Base-by-base conservation (phyloP, 2,888 invertebrate species). In the Drosophila affinis region DNA sequence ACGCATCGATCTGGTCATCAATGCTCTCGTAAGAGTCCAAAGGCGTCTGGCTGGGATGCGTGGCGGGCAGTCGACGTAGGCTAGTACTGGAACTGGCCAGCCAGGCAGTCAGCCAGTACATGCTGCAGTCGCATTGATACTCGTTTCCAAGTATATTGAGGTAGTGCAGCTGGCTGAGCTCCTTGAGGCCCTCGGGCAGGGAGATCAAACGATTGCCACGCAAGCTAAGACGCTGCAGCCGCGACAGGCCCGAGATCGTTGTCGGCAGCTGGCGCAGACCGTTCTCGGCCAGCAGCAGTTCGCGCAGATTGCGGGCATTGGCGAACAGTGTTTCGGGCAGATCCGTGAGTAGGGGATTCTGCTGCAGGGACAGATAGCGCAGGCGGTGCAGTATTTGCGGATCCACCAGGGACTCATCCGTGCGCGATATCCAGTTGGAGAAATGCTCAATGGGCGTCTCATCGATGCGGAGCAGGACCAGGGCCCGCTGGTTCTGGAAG, bases 61-160 rank as follows among this genome's bases (percentile, higher is more conserved):
- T 24, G 92, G 92, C 49, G 1, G 93, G 92, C 74, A 93, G 92
- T 6, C 78, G 78, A 0, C 84, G 75, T 21, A 87, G 56, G 4
- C 84, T 76, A 0, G 75, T 82, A 29, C 70, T 81, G 12, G 76
- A 74, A 44, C 87, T 82, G 18, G 78, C 94, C 10, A 94, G 93
- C 95, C 95, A 95, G 14, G 93, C 90, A 1, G 93, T 91, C 78
- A 97, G 94, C 97, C 97, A 97, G 76, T 94, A 94, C 94, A 97
- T 96, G 55, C 96, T 94, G 88, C 98, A 98, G 91, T 97, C 97
- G 92, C 98, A 98, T 18, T 95, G 94, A 95, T 96, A 97, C 32
- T 95, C 95, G 91, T 98, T 98, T 63, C 94, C 94, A 44, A 94
- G 93, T 77, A 97, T 94, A 77, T 94, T 94, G 32, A 97, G 91